These are phyloP conservation scores for Meda fulgida DNA, from an alignment of 2,797 vertebrate genomes.

Conservation along the genomic window DNA sequence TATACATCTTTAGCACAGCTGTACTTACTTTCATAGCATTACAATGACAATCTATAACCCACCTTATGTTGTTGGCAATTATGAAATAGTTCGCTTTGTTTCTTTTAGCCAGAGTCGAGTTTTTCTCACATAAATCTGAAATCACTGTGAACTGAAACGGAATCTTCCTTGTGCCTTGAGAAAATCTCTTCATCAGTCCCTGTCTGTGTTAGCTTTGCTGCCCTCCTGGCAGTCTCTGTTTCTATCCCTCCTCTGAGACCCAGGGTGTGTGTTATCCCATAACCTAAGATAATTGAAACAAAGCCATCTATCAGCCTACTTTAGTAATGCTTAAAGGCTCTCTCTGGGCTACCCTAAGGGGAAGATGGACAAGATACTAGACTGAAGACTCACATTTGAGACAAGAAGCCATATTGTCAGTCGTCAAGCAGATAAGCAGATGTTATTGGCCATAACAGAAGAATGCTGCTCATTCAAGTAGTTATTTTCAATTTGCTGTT, in stretches of 20 bases:
- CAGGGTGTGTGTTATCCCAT: conserved; percentile 53
- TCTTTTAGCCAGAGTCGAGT: background rate
- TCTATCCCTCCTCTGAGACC: conserved; percentile 48
- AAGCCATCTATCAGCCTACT: conserved; percentile 55
- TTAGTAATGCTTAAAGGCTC: conserved; percentile 46
- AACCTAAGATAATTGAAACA: conserved; percentile 61
- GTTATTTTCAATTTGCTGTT: conserved; percentile 12
- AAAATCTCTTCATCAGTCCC: conserved; percentile 43
- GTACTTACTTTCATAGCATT: conserved; percentile 14
- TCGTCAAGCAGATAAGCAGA: conserved; percentile 31
- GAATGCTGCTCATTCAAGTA: background rate
- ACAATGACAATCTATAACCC: conserved; percentile 8
- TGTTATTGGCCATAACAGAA: conserved; percentile 16
- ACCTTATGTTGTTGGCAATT: background rate
- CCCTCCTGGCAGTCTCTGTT: conserved; percentile 44
- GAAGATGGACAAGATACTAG: conserved; percentile 37
- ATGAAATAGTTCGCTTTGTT: conserved; percentile 8
- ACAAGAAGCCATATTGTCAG: conserved; percentile 8
- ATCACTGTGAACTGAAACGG: background rate
- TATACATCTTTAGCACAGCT: background rate
- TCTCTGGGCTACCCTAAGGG: conserved; percentile 36
- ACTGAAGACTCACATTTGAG: conserved; percentile 28
- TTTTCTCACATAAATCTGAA: conserved; percentile 34
- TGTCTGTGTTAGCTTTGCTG: conserved; percentile 34
- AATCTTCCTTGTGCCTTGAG: conserved; percentile 23